A percentile compares a stretch with the other conserved stretches of the same genome.
Evolutionary conservation across 2,113 vertebrate genomes (phyloP).

Genomic region (Pholis gunnellus): DNA sequence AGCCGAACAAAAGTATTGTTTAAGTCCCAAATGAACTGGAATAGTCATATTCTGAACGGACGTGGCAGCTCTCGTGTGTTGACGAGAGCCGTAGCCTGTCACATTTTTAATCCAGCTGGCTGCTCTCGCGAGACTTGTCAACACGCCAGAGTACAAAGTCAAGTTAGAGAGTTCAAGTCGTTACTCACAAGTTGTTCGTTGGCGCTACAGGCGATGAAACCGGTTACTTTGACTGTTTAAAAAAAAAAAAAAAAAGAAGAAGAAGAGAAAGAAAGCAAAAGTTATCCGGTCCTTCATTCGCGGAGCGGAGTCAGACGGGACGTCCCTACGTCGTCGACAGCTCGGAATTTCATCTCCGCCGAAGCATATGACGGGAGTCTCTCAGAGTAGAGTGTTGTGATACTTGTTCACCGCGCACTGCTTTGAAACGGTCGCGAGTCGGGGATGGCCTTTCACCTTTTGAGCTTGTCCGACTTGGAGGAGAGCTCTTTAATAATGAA

Average conservation of each 20-base stretch:
- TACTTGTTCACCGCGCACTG: conserved; percentile 10
- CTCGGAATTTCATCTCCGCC: conserved; percentile 31
- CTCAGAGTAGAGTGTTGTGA: conserved; percentile 47
- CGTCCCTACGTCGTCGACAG: conserved; percentile 50
- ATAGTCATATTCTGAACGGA: neutral
- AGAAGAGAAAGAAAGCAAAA: conserved; percentile 36
- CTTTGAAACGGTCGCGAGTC: neutral
- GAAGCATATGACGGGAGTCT: conserved; percentile 40
- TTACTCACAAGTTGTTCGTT: neutral
- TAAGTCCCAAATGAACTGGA: neutral
- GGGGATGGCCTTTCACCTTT: conserved; percentile 59
- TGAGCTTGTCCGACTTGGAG: conserved; percentile 30
- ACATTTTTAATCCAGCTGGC: neutral
- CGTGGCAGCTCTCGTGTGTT: neutral
- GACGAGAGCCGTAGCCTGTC: neutral
- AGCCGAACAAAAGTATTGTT: neutral
- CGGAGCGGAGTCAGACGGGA: conserved; percentile 45
- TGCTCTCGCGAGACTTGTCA: neutral
- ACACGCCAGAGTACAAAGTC: conserved; percentile 9
- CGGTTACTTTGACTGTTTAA: conserved; percentile 21
- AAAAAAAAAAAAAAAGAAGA: conserved; percentile 19
- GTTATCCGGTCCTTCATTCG: conserved; percentile 36
- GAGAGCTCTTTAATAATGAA: conserved; percentile 39
- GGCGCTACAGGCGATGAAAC: neutral
- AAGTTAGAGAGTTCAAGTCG: neutral